Conservation (phyloP, 2,113 vertebrate genomes). For the Proterorhinus semilunaris region DNA sequence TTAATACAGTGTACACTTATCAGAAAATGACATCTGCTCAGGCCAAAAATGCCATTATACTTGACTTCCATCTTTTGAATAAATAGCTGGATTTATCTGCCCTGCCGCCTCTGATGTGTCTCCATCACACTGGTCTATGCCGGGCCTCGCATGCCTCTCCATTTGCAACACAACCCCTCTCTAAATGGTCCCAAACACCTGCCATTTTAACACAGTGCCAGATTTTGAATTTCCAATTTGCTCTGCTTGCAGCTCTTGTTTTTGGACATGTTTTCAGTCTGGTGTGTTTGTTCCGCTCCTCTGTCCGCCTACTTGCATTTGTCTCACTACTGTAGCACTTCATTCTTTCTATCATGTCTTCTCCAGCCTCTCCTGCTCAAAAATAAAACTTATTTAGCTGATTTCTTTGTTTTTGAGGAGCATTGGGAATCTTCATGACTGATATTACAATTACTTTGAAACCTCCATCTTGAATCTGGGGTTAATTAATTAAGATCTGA, state of each 20-base stretch:
- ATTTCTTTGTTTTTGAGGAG: background rate
- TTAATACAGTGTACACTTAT: conserved; percentile 29
- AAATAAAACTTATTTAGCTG: background rate
- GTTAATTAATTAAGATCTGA: too few relatives aligned
- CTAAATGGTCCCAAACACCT: background rate
- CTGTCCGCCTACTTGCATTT: conserved; percentile 6
- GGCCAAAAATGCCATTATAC: conserved; percentile 19
- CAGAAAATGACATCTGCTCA: conserved; percentile 48
- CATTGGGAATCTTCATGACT: background rate
- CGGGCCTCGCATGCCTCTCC: background rate
- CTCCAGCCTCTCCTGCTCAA: background rate
- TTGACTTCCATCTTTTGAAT: conserved; percentile 16
- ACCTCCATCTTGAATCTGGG: too few relatives aligned
- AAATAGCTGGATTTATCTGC: conserved; percentile 19
- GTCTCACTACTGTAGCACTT: background rate
- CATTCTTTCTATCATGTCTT: conserved; percentile 9
- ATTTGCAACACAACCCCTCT: background rate
- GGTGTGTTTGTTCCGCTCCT: conserved; percentile 5
- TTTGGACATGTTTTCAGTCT: background rate
- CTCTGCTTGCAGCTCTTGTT: background rate
- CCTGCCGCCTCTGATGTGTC: background rate
- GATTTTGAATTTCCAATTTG: background rate
- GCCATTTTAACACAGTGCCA: conserved; percentile 3
- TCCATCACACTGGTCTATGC: background rate
- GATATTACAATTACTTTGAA: background rate